A percentile compares a stretch with the other conserved stretches of the same genome.
Conservation (phyloP, 2,797 vertebrate genomes). For the Hybognathus amarus region DNA sequence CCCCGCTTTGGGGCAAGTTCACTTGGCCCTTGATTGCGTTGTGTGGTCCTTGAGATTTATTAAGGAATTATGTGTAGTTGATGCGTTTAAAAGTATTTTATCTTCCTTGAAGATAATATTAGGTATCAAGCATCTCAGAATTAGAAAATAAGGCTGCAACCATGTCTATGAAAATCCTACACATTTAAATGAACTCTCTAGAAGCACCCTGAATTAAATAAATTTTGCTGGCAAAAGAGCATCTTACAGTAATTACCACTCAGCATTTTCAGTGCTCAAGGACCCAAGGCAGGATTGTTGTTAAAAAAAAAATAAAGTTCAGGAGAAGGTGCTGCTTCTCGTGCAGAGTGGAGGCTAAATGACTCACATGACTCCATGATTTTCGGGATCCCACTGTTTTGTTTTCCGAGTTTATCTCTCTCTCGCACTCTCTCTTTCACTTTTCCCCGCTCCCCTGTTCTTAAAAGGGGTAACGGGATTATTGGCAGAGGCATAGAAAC, state of each 20-base stretch:
- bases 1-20: slow-evolving; percentile 99
- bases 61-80: slow-evolving; percentile 91
- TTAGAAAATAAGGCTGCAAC: slow-evolving; percentile 4
- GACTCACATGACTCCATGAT: slow-evolving; percentile 68
- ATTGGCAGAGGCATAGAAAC: slow-evolving; percentile 95
- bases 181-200: slow-evolving; percentile 66
- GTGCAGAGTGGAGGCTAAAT: slow-evolving; percentile 39
- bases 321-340: slow-evolving; percentile 44
- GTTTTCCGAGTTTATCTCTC: slow-evolving; percentile 55
- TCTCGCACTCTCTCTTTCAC: slow-evolving; percentile 44
- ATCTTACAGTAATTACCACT: slow-evolving; percentile 68
- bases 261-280: slow-evolving; percentile 10
- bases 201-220: slow-evolving; percentile 75
- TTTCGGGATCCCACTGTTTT: slow-evolving; percentile 79
- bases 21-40: slow-evolving; percentile 97
- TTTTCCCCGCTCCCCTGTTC: slow-evolving; percentile 57
- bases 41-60: slow-evolving; percentile 99
- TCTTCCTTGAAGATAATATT: background rate
- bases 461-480: slow-evolving; percentile 89
- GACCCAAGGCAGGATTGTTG: slow-evolving; percentile 21
- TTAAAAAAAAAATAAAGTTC: background rate
- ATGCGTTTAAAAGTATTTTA: slow-evolving; percentile 60
- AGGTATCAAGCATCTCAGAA: background rate
- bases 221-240: slow-evolving; percentile 69
- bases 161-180: slow-evolving; percentile 5